Conservation (phyloP, 1,140 invertebrate species). For the Uloborus diversus region DNA sequence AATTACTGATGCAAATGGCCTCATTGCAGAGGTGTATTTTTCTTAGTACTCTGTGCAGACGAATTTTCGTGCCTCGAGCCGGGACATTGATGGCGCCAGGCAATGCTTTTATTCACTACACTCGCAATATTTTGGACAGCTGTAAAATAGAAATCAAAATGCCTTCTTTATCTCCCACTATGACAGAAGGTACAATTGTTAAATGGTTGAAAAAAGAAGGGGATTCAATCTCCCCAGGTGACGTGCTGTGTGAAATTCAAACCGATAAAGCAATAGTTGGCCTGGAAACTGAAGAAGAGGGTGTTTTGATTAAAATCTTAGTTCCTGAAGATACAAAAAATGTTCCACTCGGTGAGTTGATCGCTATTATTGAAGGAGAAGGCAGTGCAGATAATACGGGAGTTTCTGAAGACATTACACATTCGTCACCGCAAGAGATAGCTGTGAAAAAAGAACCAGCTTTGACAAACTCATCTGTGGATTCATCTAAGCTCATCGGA, state of each 20-base stretch:
- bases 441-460: background rate
- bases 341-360: slow-evolving; percentile 24
- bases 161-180: slow-evolving; percentile 73
- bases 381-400: background rate
- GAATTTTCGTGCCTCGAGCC: too few species aligned
- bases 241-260: slow-evolving; percentile 73
- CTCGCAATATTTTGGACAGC: background rate
- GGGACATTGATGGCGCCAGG: too few species aligned
- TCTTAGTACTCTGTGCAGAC: too few species aligned
- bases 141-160: slow-evolving; percentile 66
- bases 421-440: background rate
- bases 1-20: too few species aligned
- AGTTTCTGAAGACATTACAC: background rate
- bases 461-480: background rate
- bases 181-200: slow-evolving; percentile 72
- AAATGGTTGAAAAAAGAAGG: slow-evolving; percentile 73
- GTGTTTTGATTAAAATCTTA: slow-evolving; percentile 72
- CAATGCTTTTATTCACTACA: slow-evolving; percentile 1
- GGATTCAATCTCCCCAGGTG: slow-evolving; percentile 70
- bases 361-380: slow-evolving; percentile 18
- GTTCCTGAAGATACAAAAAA: slow-evolving; percentile 60
- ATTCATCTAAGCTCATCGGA: slow-evolving; percentile 63
- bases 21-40: too few species aligned
- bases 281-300: slow-evolving; percentile 72
- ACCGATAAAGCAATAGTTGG: slow-evolving; percentile 73